Base-by-base conservation (phyloP, 2,113 vertebrate genomes). In the Danio rerio region DNA sequence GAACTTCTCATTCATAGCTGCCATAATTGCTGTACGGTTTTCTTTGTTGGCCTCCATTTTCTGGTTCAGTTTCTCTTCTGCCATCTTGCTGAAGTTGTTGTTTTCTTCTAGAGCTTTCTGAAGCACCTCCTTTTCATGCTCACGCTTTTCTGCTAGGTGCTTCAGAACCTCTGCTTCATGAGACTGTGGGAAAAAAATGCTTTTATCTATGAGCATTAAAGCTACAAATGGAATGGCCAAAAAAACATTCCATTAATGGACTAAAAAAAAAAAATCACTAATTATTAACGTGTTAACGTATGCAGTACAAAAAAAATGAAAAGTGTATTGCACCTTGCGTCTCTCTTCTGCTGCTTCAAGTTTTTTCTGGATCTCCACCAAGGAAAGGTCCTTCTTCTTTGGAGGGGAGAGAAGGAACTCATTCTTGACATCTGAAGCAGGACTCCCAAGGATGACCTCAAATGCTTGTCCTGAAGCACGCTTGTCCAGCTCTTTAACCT, bases 11-110 rank as follows among this genome's bases (percentile, higher is more conserved):
- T 95, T 95, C 86, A 98, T 98, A 2, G 98, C 98, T 15, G 97
- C 97, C 93, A 97, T 95, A 52, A 97, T 94, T 9, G 98, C 98
- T 78, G 97, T 95, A 6, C 96, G 96, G 87, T 99, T 99, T 87
- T 98, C 98, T 89, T 99, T 98, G 90, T 95, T 98, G 18, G 97
- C 96, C 93, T 99, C 97, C 98, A 99, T 99, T 91, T 99, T 99
- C 90, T 94, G 95, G 89, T 97, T 97, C 86, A 99, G 94, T 87
- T 99, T 99, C 92, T 99, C 98, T 87, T 99, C 98, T 4, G 98
- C 96, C 96, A 98, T 97, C 90, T 98, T 98, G 87, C 97, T 99
- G 93, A 99, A 99, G 91, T 98, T 98, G 91, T 98, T 96, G 90
- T 98, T 99, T 83, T 99, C 98, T 77, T 99, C 97, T 85, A 95